Base-by-base conservation (phyloP, 1,140 invertebrate species). In the Polypedilum vanderplanki region DNA sequence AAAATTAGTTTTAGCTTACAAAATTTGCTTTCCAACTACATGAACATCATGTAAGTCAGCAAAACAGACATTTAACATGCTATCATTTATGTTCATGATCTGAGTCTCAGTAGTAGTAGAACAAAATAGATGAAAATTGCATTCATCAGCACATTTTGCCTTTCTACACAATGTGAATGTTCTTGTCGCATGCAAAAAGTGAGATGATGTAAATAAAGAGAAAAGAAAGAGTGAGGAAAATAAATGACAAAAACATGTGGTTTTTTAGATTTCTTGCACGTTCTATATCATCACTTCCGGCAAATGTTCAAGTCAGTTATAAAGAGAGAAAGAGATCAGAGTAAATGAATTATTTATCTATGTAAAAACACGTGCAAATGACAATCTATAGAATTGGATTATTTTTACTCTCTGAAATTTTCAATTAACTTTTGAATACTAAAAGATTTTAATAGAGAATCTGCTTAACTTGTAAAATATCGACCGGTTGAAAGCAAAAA, bases 71-170 rank as follows among this genome's bases (percentile, higher is more conserved):
- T 57, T 57, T 15, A 57, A 12, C 10, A 57, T 57, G 46, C 46
- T 57, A 57, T 57, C 46, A 57, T 57, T 57, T 57, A 15, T 57
- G 9, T 57, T 57, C 46, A 57, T 57, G 46, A 57, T 57, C 46
- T 57, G 4, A 46, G 15, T 10, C 9, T 46, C 41, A 46, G 41
- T 46, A n/a, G 46, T 57, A 57, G 15, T 46, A 4, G 3, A 57
- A 57, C 12, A 57, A 15, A 57, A 3, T n/a, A 57, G n/a, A 57
- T 15, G 46, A 57, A 57, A 57, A 57, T 57, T 57, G 46, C 46
- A 57, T 57, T 15, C 46, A 57, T 57, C 46, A 57, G 46, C 46
- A 57, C 24, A 33, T 33, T 33, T 33, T 57, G 12, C 15, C 46
- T 57, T n/a, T 4, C 46, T 57, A 57, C 46, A 57, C 5, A 33